Percentiles rank a stretch among this genome's conserved stretches.
Evolutionary conservation across 2,797 vertebrate species (phyloP).

Genomic region (Manis pentadactyla): DNA sequence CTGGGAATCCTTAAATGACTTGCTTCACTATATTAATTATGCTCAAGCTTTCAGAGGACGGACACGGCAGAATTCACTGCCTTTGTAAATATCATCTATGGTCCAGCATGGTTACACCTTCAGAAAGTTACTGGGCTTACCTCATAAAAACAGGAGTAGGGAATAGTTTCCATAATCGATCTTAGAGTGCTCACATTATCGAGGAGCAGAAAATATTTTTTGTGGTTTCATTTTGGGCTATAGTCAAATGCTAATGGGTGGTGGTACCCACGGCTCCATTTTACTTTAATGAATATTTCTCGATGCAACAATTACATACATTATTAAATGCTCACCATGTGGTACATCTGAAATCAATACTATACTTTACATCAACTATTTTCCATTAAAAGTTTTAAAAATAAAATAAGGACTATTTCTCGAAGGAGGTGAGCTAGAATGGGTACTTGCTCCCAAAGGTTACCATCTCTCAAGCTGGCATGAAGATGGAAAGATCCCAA

Average conservation of each 20-base stretch:
- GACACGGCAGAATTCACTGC: neutral
- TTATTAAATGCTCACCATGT: too few species aligned
- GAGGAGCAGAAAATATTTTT: neutral
- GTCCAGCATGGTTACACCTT: fast-evolving
- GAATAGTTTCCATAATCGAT: neutral
- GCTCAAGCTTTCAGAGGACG: neutral
- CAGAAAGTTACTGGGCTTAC: fast-evolving
- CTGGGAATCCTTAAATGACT: neutral
- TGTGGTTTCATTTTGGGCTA: fast-evolving
- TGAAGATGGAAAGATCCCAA: neutral
- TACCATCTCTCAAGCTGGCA: neutral
- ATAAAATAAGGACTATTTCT: neutral
- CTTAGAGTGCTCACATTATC: too few species aligned
- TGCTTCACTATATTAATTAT: neutral
- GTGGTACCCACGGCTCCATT: neutral
- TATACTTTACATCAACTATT: too few species aligned
- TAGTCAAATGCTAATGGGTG: too few species aligned
- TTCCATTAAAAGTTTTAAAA: too few species aligned
- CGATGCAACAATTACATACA: too few species aligned
- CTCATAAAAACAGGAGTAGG: neutral
- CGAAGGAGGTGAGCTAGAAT: slow-evolving; percentile 43
- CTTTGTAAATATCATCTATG: fast-evolving
- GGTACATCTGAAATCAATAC: too few species aligned
- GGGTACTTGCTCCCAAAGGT: neutral
- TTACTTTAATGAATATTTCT: neutral